Conservation (phyloP, 2,888 invertebrate genomes). For the Byasa hedistus region DNA sequence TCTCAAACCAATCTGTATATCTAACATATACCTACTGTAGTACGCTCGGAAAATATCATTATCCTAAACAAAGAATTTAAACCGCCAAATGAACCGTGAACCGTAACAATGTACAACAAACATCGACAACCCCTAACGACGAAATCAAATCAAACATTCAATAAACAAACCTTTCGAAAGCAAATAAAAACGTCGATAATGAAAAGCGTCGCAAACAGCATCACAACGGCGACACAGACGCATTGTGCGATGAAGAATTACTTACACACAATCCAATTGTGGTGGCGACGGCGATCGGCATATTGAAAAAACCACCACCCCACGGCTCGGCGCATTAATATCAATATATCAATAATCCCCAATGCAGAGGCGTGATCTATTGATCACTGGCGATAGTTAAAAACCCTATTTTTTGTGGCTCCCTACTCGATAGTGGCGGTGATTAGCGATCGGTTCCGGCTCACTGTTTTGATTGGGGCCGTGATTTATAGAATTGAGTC, state of each 20-base stretch:
- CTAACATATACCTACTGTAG: too few relatives aligned
- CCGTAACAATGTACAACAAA: slow-evolving; percentile 36
- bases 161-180: slow-evolving; percentile 42
- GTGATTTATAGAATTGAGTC: slow-evolving; percentile 56
- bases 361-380: slow-evolving; percentile 74
- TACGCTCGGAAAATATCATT: background rate
- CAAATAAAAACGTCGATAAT: slow-evolving; percentile 53
- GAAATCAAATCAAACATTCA: slow-evolving; percentile 42
- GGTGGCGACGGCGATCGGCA: slow-evolving; percentile 63
- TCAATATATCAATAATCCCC: slow-evolving; percentile 77
- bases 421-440: slow-evolving; percentile 58
- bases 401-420: slow-evolving; percentile 58
- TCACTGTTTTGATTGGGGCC: slow-evolving; percentile 59
- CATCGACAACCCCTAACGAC: slow-evolving; percentile 40
- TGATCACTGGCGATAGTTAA: slow-evolving; percentile 69
- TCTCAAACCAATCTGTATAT: background rate
- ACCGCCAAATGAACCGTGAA: slow-evolving; percentile 17
- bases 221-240: slow-evolving; percentile 50
- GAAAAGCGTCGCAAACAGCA: slow-evolving; percentile 52
- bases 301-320: slow-evolving; percentile 70
- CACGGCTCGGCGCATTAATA: slow-evolving; percentile 63
- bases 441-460: slow-evolving; percentile 54
- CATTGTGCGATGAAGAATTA: slow-evolving; percentile 60
- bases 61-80: background rate
- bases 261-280: slow-evolving; percentile 71